phyloP scores from a whole-genome alignment of 35 echinoderm and acorn worm genomes.

The Ophioderma brevispina region DNA sequence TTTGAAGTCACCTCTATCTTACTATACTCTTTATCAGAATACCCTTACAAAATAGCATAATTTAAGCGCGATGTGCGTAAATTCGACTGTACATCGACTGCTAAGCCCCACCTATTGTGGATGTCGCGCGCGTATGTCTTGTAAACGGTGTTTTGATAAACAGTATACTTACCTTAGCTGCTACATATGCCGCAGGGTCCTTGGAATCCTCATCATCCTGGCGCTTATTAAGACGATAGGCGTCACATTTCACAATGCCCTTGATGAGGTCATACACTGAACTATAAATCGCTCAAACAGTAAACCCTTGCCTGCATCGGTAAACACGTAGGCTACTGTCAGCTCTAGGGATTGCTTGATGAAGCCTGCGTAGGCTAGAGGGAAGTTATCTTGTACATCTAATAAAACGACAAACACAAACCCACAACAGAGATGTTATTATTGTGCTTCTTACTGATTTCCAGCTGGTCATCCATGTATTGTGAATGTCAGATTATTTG shows the following conservation, averaged over 20 bases:
- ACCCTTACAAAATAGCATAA: too few relatives aligned
- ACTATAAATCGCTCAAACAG: constrained; percentile 90
- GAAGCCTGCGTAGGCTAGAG: constrained; percentile 80
- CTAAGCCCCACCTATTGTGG: too few relatives aligned
- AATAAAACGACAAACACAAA: constrained; percentile 26
- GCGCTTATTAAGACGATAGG: constrained; percentile 12
- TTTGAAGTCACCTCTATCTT: too few relatives aligned
- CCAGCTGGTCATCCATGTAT: too few relatives aligned
- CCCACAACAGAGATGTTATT: background rate
- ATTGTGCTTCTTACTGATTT: too few relatives aligned
- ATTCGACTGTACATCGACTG: too few relatives aligned
- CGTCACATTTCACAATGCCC: constrained; percentile 78
- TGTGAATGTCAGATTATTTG: too few relatives aligned
- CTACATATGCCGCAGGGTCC: constrained; percentile 46
- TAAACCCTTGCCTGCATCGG: constrained; percentile 55
- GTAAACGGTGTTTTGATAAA: background rate
- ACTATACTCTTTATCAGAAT: too few relatives aligned
- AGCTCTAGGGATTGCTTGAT: constrained; percentile 81
- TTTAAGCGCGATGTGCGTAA: too few relatives aligned
- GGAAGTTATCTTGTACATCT: constrained; percentile 78
- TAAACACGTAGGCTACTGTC: constrained; percentile 74
- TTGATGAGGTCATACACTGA: constrained; percentile 95
- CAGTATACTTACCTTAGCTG: constrained; percentile 66
- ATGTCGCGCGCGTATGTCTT: too few relatives aligned
- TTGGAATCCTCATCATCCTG: constrained; percentile 63